Base-by-base conservation (phyloP, 2,113 vertebrate genomes). In the Halcyon senegalensis region DNA sequence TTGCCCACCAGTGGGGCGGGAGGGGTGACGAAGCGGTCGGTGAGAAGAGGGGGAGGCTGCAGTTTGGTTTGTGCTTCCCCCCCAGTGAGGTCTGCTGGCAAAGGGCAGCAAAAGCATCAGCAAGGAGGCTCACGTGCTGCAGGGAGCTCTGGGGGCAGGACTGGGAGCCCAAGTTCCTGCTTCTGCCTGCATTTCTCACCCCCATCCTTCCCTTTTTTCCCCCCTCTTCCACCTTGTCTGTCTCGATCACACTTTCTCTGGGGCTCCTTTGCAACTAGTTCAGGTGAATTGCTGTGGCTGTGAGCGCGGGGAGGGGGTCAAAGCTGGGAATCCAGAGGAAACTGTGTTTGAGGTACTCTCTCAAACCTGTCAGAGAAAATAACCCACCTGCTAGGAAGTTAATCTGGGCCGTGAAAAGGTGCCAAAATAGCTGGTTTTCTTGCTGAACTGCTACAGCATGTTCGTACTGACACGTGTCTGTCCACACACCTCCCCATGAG, bases 401-500 rank as follows among this genome's bases (percentile, higher is more conserved):
- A 30, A 48, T 5, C 5, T 19, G 23, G 41, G 21, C 72, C 14
- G 2, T 3, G 44, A 10, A 48, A 13, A 62, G 30, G 41, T 10
- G 68, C 72, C 63, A 30, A 43, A 30, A 23, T 37, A 1, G 9
- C 51, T 17, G 2, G 13, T 2, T 68, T 39, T 35, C 31, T 23
- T 11, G 13, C 59, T 37, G 25, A 27, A 30, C 3, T n/a, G 39
- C 18, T 4, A 28, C 39, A 55, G 78, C 4, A 4, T 2, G 3
- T 24, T 41, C 7, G 1, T 44, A 4, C 37, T 84, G 81, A 30
- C 27, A 18, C 1, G 0, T 44, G 17, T 35, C 50, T 2, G 7
- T 19, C 50, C 50, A 18, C 41, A 16, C 2, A 2, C 35, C 1
- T 1, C 50, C 50, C 12, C 51, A 9, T 0, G 7, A 43, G 58